Percentiles rank a stretch among this genome's conserved stretches.
These are phyloP conservation scores for Aspiorhynchus laticeps DNA, from an alignment of 2,113 vertebrate genomes.

Conservation along the genomic window DNA sequence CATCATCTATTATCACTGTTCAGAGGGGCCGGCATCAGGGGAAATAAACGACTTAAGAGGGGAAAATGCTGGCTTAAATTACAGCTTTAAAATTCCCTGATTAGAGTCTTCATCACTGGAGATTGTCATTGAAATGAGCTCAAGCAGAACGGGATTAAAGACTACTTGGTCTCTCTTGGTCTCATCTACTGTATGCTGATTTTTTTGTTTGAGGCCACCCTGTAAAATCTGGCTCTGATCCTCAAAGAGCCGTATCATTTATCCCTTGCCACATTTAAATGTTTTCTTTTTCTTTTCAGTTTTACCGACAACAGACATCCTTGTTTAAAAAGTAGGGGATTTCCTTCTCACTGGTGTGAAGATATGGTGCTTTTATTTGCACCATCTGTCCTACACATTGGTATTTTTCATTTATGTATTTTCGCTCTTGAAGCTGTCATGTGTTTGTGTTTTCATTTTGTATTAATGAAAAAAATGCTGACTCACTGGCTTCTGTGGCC, in stretches of 20 bases:
- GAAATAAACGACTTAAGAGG: constrained; percentile 59
- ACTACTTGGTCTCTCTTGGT: constrained; percentile 45
- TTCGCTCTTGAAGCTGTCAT: constrained; percentile 1
- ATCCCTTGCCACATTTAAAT: constrained; percentile 27
- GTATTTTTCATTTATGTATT: not conserved
- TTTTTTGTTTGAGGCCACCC: constrained; percentile 47
- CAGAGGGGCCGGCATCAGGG: constrained; percentile 54
- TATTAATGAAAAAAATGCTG: constrained; percentile 46
- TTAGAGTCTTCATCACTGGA: constrained; percentile 61
- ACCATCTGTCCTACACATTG: constrained; percentile 8
- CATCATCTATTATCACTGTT: constrained; percentile 55
- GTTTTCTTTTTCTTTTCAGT: constrained; percentile 26
- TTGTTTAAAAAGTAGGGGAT: constrained; percentile 41
- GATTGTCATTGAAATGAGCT: constrained; percentile 64
- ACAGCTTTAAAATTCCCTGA: constrained; percentile 59
- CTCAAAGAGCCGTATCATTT: constrained; percentile 22
- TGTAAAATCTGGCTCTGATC: constrained; percentile 43
- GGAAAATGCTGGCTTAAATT: constrained; percentile 48
- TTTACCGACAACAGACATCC: not conserved
- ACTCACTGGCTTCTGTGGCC: constrained; percentile 30
- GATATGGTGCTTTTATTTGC: not conserved
- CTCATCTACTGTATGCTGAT: not conserved
- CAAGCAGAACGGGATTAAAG: constrained; percentile 56
- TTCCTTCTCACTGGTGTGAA: constrained; percentile 34
- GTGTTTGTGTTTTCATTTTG: constrained; percentile 39